phyloP scores from a whole-genome alignment of 2,888 invertebrate genomes.

The Clitarchus hookeri region DNA sequence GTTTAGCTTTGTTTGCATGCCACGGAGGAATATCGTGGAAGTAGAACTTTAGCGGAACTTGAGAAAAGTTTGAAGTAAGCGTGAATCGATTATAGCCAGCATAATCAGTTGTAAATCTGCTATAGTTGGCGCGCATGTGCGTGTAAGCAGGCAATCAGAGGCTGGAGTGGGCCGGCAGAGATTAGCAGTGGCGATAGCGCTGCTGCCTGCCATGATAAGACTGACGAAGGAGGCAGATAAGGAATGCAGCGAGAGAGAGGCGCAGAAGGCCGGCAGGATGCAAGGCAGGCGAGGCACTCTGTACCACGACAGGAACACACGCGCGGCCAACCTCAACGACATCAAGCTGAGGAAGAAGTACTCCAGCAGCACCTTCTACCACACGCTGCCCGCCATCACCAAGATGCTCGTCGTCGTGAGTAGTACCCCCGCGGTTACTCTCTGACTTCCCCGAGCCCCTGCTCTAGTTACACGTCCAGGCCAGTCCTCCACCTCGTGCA shows the following conservation, averaged over 20 bases:
- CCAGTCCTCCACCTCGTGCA: too few relatives aligned
- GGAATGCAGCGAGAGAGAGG: too few relatives aligned
- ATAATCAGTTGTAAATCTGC: too few relatives aligned
- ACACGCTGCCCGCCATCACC: conserved; percentile 16
- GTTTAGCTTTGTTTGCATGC: too few relatives aligned
- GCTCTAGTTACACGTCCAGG: too few relatives aligned
- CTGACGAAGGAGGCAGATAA: not conserved
- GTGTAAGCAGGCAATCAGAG: too few relatives aligned
- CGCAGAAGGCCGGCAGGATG: not conserved
- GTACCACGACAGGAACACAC: not conserved
- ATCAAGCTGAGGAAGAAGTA: not conserved
- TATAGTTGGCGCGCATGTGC: too few relatives aligned
- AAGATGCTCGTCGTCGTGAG: conserved; percentile 5
- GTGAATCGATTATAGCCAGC: too few relatives aligned
- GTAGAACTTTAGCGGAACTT: too few relatives aligned
- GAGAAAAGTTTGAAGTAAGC: too few relatives aligned
- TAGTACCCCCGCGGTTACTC: not conserved
- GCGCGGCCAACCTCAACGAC: not conserved
- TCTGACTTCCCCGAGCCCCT: too few relatives aligned
- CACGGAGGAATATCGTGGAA: too few relatives aligned
- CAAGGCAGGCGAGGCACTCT: not conserved
- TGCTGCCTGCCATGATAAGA: not conserved
- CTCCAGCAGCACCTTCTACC: not conserved
- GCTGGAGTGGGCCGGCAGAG: not conserved
- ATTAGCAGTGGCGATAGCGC: not conserved